Base-by-base conservation (phyloP, 2,797 vertebrate genomes). In the Hoplostethus mediterraneus region DNA sequence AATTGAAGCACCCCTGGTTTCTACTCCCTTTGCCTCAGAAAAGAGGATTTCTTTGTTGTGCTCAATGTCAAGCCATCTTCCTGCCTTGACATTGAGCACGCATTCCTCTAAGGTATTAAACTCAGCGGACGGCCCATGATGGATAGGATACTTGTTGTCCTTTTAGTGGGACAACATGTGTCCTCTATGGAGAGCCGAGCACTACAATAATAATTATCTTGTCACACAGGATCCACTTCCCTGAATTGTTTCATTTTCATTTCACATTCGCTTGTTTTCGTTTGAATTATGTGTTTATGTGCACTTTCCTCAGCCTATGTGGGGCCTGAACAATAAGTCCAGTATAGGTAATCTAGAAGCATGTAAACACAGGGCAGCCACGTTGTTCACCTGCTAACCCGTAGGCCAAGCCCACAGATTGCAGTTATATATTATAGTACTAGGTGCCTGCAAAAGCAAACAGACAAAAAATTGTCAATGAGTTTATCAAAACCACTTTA, bases 211-310 rank as follows among this genome's bases (percentile, higher is more conserved):
- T 6, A 17, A 7, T 49, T 49, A 5, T 48, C 47, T 49, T 49
- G 16, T 14, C 2, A 1, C 28, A 6, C 5, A 11, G 25, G 13
- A 44, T 59, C 53, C 60, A 64, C 59, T 75, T 58, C 52, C 5
- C 0, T 13, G 59, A 48, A 71, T 60, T 64, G 55, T 69, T 64
- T 65, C 6, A 63, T 17, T 53, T 68, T 44, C 53, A 52, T 14
- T 14, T 11, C 1, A 12, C 57, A 49, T 55, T 14, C n/a, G 5
- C 28, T n/a, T 21, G 16, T 10, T 54, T n/a, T 49, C 49, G 7
- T 8, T 40, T 40, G 38, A 40, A 9, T 40, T 40, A 40, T 40
- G 38, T 40, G 8, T 11, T 40, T 8, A 40, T 40, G 38, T 40
- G 38, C 10, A 8, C 38, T 40, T 40, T 8, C 38, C 38, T 40